Base-by-base conservation (phyloP, 2,113 vertebrate species). In the Archocentrus centrarchus region DNA sequence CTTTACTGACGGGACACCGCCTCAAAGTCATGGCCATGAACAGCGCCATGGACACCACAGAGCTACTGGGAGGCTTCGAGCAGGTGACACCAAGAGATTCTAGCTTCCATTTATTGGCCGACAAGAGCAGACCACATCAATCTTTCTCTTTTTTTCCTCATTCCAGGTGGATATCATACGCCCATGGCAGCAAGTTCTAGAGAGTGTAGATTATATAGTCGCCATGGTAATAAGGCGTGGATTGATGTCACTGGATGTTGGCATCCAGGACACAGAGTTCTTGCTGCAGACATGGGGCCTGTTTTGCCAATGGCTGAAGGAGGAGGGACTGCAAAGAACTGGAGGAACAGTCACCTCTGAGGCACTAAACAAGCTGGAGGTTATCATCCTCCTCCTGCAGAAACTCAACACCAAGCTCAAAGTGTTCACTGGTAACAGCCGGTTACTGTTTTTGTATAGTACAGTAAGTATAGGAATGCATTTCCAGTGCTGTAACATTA, bases 11-110 rank as follows among this genome's bases (percentile, higher is more conserved):
- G 0, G 98, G 98, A 32, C 97, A 97, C 81, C 96, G 95, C 1
- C 96, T 99, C 22, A 94, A 97, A 87, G 94, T 98, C 75, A 97
- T 99, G 98, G 96, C 98, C 11, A 98, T 99, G 97, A 99, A 98
- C 94, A 99, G 98, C 20, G 95, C 97, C 0, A 98, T 99, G 97
- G 98, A 99, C 86, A 99, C 98, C 39, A 99, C 97, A 0, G 98
- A 99, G 77, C 96, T 99, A 39, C 95, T 99, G 64, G 98, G 98
- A 11, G 98, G 98, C 84, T 99, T 99, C 87, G 98, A 99, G 64
- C 98, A 99, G 97, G 98, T 99, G 92, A 91, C 68, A 18, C 30
- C 24, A 13, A 11, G 2, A 37, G 0, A 3, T 22, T 50, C 11
- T 2, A 15, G 11, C 14, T 18, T 30, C 2, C 1, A 59, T 59